These are phyloP conservation scores for Eulemur macaco DNA, from an alignment of 2,113 vertebrate genomes.

Conservation along the genomic window DNA sequence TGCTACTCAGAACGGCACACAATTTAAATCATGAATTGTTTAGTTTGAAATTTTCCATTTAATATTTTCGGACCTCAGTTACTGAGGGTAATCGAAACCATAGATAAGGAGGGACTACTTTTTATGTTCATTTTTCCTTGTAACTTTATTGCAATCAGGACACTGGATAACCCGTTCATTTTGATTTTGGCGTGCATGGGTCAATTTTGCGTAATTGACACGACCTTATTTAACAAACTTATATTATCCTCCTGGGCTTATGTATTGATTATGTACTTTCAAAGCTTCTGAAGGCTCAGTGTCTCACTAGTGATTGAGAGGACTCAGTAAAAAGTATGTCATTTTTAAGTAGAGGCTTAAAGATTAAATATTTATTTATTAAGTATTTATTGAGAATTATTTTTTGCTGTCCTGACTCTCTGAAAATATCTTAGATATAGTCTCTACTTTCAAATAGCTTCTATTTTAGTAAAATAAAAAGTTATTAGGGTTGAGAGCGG, in stretches of 20 bases:
- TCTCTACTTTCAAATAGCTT: neutral
- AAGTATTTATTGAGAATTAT: conserved; percentile 49
- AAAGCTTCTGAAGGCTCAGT: neutral
- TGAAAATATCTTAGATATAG: neutral
- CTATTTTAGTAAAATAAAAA: neutral
- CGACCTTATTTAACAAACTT: conserved; percentile 48
- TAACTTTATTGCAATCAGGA: neutral
- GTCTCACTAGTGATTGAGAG: conserved; percentile 24
- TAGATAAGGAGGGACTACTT: neutral
- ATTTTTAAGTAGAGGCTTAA: conserved; percentile 51
- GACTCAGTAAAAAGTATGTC: conserved; percentile 29
- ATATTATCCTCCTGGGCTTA: neutral
- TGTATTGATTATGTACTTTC: conserved; percentile 48
- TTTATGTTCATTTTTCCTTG: conserved; percentile 1
- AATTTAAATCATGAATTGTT: neutral
- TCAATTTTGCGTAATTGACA: conserved; percentile 21
- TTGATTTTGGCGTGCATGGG: neutral
- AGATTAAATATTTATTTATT: conserved; percentile 31
- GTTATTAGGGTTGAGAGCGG: neutral
- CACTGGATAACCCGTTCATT: neutral
- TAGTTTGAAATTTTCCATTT: neutral
- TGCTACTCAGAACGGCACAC: neutral
- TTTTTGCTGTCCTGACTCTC: neutral
- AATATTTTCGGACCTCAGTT: neutral
- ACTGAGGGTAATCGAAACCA: neutral